These are phyloP conservation scores for Homarus gammarus DNA, from an alignment of 2,888 invertebrate genomes.

Conservation along the genomic window DNA sequence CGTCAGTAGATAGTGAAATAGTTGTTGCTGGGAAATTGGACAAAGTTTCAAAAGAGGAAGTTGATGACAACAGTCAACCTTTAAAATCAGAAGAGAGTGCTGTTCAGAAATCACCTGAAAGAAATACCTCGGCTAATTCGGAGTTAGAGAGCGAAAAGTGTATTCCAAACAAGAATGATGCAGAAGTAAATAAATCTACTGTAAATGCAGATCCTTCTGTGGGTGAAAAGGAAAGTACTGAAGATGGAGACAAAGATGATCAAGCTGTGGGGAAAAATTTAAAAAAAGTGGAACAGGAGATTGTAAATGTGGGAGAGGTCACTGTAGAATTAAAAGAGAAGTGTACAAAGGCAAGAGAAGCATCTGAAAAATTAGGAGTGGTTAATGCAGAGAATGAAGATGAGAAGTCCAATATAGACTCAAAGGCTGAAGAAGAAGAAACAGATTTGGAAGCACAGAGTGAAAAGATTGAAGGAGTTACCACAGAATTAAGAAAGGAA, in stretches of 20 bases:
- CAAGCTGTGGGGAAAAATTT: not conserved
- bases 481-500: not conserved
- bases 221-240: not conserved
- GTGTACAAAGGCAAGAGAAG: not conserved
- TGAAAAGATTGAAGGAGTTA: not conserved
- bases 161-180: not conserved
- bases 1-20: not conserved
- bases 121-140: not conserved
- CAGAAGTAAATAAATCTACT: not conserved
- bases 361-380: not conserved
- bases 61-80: not conserved
- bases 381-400: not conserved
- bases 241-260: not conserved
- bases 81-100: not conserved
- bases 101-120: not conserved
- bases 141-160: not conserved
- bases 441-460: not conserved
- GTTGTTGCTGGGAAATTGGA: not conserved
- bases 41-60: not conserved
- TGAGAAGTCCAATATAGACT: not conserved
- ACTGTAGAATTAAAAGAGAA: not conserved
- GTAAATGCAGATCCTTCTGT: not conserved
- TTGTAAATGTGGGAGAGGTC: not conserved
- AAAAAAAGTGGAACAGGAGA: not conserved
- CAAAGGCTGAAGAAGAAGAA: not conserved